Conservation (phyloP, 1,140 invertebrate species). For the Drosophila punjabiensis region DNA sequence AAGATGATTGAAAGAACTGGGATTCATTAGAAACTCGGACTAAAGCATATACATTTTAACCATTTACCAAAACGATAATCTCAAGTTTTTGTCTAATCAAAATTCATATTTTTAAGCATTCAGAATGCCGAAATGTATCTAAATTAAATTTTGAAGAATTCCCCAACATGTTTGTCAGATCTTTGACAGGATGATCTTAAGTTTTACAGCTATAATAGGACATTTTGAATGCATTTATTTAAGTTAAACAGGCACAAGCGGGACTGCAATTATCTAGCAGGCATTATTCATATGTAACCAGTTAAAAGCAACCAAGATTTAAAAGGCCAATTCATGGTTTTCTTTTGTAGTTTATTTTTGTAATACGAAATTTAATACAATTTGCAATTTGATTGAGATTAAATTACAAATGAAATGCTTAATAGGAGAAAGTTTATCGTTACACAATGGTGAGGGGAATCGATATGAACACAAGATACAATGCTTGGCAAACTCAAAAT, state of each 20-base stretch:
- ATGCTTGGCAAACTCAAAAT: constrained; percentile 45
- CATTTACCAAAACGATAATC: too few relatives aligned
- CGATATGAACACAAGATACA: constrained; percentile 54
- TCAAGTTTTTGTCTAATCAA: not conserved
- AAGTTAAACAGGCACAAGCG: not conserved
- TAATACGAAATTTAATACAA: constrained; percentile 74
- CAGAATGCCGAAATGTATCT: not conserved
- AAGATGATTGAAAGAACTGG: too few relatives aligned
- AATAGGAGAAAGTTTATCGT: constrained; percentile 26
- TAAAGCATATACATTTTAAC: too few relatives aligned
- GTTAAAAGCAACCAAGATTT: constrained; percentile 4
- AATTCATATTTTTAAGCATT: not conserved
- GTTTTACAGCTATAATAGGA: not conserved
- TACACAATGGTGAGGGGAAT: constrained; percentile 19
- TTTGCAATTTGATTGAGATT: constrained; percentile 64
- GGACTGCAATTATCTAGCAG: not conserved
- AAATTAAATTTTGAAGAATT: not conserved
- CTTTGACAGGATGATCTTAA: not conserved
- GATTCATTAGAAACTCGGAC: too few relatives aligned
- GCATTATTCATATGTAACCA: not conserved
- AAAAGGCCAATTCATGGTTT: not conserved
- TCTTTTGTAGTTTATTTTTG: constrained; percentile 55
- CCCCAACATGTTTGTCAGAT: not conserved
- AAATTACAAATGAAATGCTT: constrained; percentile 50
- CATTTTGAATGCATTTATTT: not conserved